phyloP scores from a whole-genome alignment of 2,888 invertebrate genomes.

The Machimus rusticus region DNA sequence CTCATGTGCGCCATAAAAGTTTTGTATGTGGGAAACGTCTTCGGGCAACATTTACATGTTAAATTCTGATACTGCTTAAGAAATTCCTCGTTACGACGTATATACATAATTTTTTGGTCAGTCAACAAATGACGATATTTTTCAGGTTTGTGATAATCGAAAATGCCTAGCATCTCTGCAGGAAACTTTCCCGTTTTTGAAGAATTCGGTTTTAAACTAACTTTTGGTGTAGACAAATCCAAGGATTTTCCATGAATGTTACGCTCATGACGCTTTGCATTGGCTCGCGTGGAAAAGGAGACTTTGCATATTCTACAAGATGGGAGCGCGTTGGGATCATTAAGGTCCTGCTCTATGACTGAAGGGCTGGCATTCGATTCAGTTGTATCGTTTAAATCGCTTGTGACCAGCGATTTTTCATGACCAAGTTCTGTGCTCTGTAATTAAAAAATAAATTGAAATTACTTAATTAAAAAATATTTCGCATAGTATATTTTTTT shows the following conservation, averaged over 20 bases:
- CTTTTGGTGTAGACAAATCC: neutral
- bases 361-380: neutral
- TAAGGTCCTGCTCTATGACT: neutral
- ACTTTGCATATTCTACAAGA: slow-evolving; percentile 61
- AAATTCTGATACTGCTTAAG: slow-evolving; percentile 62
- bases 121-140: slow-evolving; percentile 59
- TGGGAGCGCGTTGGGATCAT: neutral
- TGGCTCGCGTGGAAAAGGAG: slow-evolving; percentile 62
- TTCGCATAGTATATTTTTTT: too few species aligned
- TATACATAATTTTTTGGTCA: slow-evolving; percentile 60
- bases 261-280: slow-evolving; percentile 62
- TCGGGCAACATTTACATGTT: slow-evolving; percentile 62
- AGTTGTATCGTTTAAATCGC: neutral
- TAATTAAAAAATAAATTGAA: slow-evolving; percentile 12
- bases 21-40: slow-evolving; percentile 60
- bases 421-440: slow-evolving; percentile 41
- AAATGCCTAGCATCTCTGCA: slow-evolving; percentile 53
- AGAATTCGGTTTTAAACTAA: neutral
- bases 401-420: neutral
- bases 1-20: slow-evolving; percentile 64
- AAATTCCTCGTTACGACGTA: slow-evolving; percentile 60
- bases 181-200: slow-evolving; percentile 27
- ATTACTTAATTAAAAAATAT: too few species aligned
- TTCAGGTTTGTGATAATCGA: slow-evolving; percentile 61
- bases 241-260: slow-evolving; percentile 57